These are phyloP conservation scores for Orchesellides sinensis DNA, from an alignment of 2,888 invertebrate species.

Conservation along the genomic window DNA sequence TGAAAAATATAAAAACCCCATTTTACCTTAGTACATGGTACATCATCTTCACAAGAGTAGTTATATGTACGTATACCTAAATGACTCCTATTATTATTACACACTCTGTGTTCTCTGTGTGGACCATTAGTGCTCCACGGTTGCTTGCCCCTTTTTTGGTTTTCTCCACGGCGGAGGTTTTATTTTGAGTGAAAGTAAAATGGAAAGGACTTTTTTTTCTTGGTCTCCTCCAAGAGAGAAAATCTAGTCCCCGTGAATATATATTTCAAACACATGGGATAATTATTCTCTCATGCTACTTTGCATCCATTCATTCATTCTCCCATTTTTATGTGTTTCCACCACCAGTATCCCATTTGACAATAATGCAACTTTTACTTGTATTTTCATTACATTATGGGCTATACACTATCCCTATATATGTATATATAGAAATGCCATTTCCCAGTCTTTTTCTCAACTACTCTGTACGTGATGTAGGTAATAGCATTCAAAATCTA, in stretches of 20 bases:
- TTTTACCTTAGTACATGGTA: too few relatives aligned
- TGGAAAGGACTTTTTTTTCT: conserved; percentile 8
- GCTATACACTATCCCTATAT: too few relatives aligned
- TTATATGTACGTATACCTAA: not conserved
- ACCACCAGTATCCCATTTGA: too few relatives aligned
- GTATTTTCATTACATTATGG: too few relatives aligned
- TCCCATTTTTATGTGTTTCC: not conserved
- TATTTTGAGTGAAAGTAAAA: conserved; percentile 7
- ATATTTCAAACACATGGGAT: conserved; percentile 43
- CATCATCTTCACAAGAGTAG: not conserved
- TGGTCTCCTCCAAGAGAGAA: conserved; percentile 6
- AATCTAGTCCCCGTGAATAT: conserved; percentile 44
- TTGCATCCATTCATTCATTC: conserved; percentile 58
- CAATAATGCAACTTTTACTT: too few relatives aligned
- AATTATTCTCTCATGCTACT: conserved; percentile 65
- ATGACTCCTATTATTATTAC: not conserved
- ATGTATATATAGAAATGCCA: too few relatives aligned
- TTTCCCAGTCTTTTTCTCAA: too few relatives aligned
- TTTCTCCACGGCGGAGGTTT: too few relatives aligned
- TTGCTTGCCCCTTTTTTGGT: not conserved
- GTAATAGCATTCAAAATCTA: too few relatives aligned
- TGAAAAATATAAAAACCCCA: too few relatives aligned
- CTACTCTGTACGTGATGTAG: too few relatives aligned
- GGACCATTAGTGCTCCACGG: conserved; percentile 53
- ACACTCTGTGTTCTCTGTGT: too few relatives aligned